Percentiles rank a stretch among this genome's conserved stretches.
Conservation (phyloP, 64 coral and sea anemone genomes). For the Montipora capricornis region DNA sequence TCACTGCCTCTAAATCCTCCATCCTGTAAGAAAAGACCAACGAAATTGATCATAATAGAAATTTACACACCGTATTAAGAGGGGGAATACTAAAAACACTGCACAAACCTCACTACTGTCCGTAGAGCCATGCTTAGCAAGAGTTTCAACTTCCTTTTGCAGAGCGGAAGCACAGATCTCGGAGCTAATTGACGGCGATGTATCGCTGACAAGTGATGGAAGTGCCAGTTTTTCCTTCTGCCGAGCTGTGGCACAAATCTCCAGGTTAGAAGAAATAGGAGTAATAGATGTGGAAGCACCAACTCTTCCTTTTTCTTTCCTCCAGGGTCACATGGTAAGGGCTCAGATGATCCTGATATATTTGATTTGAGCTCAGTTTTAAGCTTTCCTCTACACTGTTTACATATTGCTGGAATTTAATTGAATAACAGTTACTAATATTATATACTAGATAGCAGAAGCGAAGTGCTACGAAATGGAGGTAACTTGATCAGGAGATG, state of each 20-base stretch:
- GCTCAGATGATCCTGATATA: neutral
- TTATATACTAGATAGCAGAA: neutral
- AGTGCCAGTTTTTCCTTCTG: slow-evolving; percentile 38
- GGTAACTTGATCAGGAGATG: neutral
- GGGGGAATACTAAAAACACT: neutral
- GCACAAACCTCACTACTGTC: slow-evolving; percentile 1
- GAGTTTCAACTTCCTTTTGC: too few relatives aligned
- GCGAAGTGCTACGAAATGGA: neutral
- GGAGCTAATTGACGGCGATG: neutral
- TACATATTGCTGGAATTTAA: slow-evolving; percentile 48
- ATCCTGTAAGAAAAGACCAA: neutral
- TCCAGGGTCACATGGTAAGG: neutral
- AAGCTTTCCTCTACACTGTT: slow-evolving; percentile 42
- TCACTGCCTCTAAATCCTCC: slow-evolving; percentile 29
- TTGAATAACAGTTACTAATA: neutral
- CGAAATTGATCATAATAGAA: neutral
- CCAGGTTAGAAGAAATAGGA: slow-evolving; percentile 10
- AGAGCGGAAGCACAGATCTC: too few relatives aligned
- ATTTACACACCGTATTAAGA: too few relatives aligned
- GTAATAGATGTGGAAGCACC: slow-evolving; percentile 19
- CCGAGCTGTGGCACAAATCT: slow-evolving; percentile 7
- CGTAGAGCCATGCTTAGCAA: neutral
- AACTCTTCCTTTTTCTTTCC: too few relatives aligned
- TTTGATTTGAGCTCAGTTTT: slow-evolving; percentile 18
- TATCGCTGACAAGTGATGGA: slow-evolving; percentile 43